These are phyloP conservation scores for Amblyopsis rosae DNA, from an alignment of 2,113 vertebrate species.

Conservation along the genomic window DNA sequence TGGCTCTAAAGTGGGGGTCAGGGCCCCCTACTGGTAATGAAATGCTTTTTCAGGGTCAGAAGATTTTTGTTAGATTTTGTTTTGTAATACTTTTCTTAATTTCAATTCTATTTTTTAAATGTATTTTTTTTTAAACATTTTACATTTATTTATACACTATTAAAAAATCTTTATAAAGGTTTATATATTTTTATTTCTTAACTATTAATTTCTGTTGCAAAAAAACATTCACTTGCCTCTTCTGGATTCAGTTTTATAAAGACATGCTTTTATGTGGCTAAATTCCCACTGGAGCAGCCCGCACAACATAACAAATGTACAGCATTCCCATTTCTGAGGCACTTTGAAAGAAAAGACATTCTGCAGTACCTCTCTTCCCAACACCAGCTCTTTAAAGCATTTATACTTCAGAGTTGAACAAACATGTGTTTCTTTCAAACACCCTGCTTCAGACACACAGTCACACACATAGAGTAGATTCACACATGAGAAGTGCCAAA, in stretches of 20 bases:
- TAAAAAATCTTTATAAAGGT: too few species aligned
- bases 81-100: not conserved
- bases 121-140: not conserved
- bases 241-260: constrained; percentile 17
- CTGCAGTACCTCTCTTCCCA: constrained; percentile 1
- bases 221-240: too few species aligned
- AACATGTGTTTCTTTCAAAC: not conserved
- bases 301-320: constrained; percentile 33
- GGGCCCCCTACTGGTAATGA: too few species aligned
- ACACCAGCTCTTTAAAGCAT: not conserved
- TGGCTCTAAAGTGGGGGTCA: too few species aligned
- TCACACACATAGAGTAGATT: not conserved
- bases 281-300: constrained; percentile 41
- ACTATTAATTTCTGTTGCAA: too few species aligned
- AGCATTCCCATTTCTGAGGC: constrained; percentile 32
- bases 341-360: constrained; percentile 39
- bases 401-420: not conserved
- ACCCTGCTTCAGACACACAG: not conserved
- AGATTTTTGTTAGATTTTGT: not conserved
- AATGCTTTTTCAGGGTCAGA: too few species aligned
- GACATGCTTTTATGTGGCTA: constrained; percentile 32
- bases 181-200: too few species aligned
- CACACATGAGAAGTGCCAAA: not conserved
- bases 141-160: not conserved
- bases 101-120: not conserved